phyloP scores from a whole-genome alignment of 2,113 vertebrate genomes.

The Phalacrocorax brasilianus region DNA sequence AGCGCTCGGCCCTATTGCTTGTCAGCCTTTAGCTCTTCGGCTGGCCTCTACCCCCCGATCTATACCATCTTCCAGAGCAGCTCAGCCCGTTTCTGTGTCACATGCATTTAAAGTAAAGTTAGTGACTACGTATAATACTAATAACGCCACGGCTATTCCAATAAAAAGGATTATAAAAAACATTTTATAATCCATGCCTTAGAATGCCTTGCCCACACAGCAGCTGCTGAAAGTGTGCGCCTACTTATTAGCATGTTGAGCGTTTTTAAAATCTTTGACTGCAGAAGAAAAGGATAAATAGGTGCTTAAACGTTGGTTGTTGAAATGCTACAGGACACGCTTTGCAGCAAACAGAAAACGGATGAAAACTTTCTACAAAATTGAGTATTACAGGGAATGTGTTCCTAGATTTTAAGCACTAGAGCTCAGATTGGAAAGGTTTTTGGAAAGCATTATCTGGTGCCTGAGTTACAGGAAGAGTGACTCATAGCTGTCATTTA shows the following conservation, averaged over 20 bases:
- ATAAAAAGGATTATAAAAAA: background rate
- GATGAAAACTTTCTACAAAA: background rate
- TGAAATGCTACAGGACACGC: background rate
- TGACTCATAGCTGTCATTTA: slow-evolving; percentile 27
- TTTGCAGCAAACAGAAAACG: background rate
- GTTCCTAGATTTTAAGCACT: background rate
- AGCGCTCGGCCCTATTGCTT: background rate
- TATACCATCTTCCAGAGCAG: background rate
- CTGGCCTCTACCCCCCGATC: background rate
- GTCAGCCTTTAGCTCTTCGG: background rate
- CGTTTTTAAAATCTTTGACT: background rate
- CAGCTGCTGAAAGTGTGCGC: background rate
- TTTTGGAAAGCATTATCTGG: background rate
- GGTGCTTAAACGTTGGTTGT: background rate
- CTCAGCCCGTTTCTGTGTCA: background rate
- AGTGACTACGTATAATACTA: background rate
- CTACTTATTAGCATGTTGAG: background rate
- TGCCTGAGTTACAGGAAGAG: background rate
- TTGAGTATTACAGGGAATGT: background rate
- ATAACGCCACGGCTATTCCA: background rate
- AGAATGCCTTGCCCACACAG: background rate
- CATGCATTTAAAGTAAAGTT: background rate
- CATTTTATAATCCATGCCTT: background rate
- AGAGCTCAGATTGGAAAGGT: background rate
- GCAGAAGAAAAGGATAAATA: background rate